A percentile compares a stretch with the other conserved stretches of the same genome.
phyloP scores from a whole-genome alignment of 2,113 vertebrate genomes.

The Neodon shergylaensis region DNA sequence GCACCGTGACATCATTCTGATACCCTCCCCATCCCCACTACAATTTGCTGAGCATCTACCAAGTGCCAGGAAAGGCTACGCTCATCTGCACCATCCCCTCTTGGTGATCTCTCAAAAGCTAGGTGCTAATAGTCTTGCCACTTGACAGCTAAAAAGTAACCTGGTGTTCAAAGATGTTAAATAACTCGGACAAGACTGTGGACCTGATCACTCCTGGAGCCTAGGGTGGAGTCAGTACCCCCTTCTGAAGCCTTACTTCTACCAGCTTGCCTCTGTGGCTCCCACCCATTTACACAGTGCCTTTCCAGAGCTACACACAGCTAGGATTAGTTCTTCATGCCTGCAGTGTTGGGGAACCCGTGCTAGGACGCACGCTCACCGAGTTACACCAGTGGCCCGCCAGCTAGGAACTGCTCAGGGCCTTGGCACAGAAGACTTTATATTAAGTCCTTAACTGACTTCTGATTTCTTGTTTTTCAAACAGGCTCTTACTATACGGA shows the following conservation, averaged over 20 bases:
- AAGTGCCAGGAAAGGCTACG: background rate
- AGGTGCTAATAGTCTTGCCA: constrained; percentile 17
- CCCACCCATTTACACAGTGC: background rate
- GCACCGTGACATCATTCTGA: background rate
- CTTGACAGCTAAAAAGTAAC: constrained; percentile 26
- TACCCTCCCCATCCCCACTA: background rate
- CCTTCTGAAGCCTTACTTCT: background rate
- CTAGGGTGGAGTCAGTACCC: background rate
- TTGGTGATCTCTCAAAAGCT: constrained; percentile 27
- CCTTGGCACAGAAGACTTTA: background rate
- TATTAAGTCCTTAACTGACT: background rate
- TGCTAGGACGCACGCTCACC: background rate
- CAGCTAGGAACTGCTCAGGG: background rate
- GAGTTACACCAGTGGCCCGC: background rate
- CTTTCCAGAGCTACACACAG: background rate
- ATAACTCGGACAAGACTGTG: background rate
- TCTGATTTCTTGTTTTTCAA: background rate
- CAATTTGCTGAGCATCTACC: constrained; percentile 7
- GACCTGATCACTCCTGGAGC: background rate
- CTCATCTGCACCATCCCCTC: background rate
- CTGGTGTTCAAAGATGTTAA: background rate
- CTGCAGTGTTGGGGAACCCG: background rate
- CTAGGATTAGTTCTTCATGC: background rate
- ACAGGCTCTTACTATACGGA: background rate
- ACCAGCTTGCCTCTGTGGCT: background rate